Conservation (phyloP, 2,113 vertebrate genomes). For the Myotis davidii region DNA sequence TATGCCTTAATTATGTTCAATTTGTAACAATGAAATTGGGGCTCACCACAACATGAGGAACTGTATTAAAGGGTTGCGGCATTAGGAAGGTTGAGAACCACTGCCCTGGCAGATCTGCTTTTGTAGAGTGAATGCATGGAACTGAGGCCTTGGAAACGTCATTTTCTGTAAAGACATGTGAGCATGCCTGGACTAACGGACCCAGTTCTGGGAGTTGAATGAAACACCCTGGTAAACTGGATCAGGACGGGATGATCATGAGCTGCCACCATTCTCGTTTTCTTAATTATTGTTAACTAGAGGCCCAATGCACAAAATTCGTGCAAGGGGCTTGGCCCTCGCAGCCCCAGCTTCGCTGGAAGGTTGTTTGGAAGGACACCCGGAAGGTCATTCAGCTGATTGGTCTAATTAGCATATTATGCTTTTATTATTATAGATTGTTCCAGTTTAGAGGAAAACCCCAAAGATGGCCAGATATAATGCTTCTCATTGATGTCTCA, state of each 20-base stretch:
- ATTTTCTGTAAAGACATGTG: background rate
- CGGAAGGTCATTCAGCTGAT: too few species aligned
- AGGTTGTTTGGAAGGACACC: too few species aligned
- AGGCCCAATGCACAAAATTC: too few species aligned
- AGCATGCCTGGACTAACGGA: background rate
- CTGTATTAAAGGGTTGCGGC: too few species aligned
- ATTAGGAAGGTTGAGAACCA: too few species aligned
- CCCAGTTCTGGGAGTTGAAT: background rate
- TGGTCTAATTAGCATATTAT: too few species aligned
- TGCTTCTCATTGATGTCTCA: background rate
- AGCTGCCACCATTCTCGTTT: background rate
- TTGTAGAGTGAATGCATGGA: background rate
- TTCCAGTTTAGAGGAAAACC: background rate
- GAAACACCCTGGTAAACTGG: background rate
- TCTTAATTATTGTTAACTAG: background rate
- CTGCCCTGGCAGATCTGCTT: background rate
- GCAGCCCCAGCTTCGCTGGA: too few species aligned
- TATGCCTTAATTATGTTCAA: too few species aligned
- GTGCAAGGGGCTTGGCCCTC: too few species aligned
- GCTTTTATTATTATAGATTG: background rate
- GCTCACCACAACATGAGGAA: too few species aligned
- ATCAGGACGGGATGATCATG: background rate
- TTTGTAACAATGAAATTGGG: too few species aligned
- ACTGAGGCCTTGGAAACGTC: background rate
- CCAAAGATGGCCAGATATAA: background rate